phyloP scores from a whole-genome alignment of 1,140 invertebrate species.

The Hestina assimilis region DNA sequence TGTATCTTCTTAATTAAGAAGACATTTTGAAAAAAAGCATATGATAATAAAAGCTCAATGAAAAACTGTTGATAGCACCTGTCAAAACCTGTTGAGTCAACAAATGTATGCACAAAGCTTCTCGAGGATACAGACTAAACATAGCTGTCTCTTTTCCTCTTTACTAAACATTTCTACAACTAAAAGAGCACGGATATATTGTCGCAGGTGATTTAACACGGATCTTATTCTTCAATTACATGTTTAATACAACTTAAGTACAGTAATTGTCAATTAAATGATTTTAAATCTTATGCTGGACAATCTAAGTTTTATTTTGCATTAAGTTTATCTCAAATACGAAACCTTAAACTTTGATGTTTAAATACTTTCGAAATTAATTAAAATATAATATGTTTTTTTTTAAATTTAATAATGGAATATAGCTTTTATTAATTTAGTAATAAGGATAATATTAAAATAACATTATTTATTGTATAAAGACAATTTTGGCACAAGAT shows the following conservation, averaged over 20 bases:
- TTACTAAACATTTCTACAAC: conserved; percentile 11
- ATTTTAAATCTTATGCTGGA: conserved; percentile 30
- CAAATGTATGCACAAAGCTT: conserved; percentile 53
- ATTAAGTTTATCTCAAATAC: conserved; percentile 17
- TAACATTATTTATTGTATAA: background rate
- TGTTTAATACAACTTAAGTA: conserved; percentile 25
- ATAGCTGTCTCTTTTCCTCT: conserved; percentile 44
- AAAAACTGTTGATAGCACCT: conserved; percentile 45
- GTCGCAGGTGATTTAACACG: conserved; percentile 43
- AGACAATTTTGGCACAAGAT: conserved; percentile 50
- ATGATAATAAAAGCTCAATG: background rate
- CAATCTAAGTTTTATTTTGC: conserved; percentile 26
- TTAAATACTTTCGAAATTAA: background rate
- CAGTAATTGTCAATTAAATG: conserved; percentile 4
- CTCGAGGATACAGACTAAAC: conserved; percentile 31
- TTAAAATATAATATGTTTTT: background rate
- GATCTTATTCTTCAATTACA: conserved; percentile 35
- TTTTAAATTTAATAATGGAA: background rate
- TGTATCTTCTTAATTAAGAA: too few relatives aligned
- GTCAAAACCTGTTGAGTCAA: conserved; percentile 71
- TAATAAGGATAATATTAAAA: background rate
- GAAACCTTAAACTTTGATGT: conserved; percentile 4
- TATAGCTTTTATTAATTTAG: background rate
- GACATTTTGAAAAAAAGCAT: background rate
- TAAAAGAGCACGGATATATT: conserved; percentile 38